Conservation (phyloP, 1,140 invertebrate genomes). For the Notospermus geniculatus region DNA sequence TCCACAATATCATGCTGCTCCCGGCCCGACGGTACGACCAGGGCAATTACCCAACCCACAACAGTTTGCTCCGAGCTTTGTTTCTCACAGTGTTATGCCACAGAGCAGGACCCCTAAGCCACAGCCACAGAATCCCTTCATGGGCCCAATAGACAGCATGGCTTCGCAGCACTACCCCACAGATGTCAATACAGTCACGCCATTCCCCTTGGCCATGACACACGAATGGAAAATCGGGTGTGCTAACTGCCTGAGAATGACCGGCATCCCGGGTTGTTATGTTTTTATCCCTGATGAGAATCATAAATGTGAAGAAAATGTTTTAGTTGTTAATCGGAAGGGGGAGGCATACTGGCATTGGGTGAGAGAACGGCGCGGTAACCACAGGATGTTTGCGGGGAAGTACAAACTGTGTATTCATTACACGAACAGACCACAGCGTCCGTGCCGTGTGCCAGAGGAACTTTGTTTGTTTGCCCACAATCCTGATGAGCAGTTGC, state of each 20-base stretch:
- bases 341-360: conserved; percentile 25
- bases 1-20: neutral
- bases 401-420: conserved; percentile 43
- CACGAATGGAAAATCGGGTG: conserved; percentile 38
- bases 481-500: conserved; percentile 35
- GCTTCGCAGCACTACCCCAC: conserved; percentile 14
- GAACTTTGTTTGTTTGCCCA: conserved; percentile 47
- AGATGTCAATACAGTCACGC: conserved; percentile 14
- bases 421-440: conserved; percentile 19
- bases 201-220: conserved; percentile 27
- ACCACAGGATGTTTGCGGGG: conserved; percentile 37
- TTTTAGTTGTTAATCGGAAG: conserved; percentile 31
- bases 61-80: neutral
- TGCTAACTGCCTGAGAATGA: conserved; percentile 31
- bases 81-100: no score
- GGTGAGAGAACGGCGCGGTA: conserved; percentile 39
- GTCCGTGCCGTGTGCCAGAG: conserved; percentile 33
- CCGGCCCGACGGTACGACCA: neutral
- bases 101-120: neutral
- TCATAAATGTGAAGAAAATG: conserved; percentile 42
- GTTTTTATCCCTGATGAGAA: conserved; percentile 14
- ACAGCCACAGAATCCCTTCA: no score
- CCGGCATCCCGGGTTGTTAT: conserved; percentile 27
- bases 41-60: neutral
- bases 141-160: no score